These are phyloP conservation scores for Conger conger DNA, from an alignment of 2,113 vertebrate species.

Conservation along the genomic window DNA sequence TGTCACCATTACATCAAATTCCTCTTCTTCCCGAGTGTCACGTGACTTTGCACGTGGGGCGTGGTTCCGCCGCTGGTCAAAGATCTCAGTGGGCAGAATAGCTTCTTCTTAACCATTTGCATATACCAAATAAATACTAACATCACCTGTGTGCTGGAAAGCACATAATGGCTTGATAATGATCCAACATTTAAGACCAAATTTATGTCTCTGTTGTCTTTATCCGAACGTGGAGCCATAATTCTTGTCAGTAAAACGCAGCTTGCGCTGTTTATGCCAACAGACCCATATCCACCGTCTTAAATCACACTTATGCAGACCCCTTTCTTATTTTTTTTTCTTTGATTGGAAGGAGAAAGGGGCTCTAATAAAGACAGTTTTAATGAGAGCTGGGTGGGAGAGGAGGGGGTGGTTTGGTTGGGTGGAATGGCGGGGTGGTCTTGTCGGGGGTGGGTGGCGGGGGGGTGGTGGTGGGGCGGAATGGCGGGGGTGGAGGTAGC, in stretches of 20 bases:
- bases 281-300: not conserved
- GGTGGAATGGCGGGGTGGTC: no score
- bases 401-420: no score
- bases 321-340: not conserved
- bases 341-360: not conserved
- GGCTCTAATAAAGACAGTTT: not conserved
- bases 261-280: not conserved
- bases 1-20: not conserved
- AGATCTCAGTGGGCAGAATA: not conserved
- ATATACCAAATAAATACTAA: not conserved
- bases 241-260: not conserved
- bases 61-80: not conserved
- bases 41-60: not conserved
- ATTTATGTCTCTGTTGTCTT: not conserved
- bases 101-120: not conserved
- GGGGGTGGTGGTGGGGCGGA: no score
- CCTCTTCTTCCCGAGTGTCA: conserved; percentile 1
- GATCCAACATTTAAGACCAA: not conserved
- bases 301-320: conserved; percentile 5
- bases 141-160: not conserved
- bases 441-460: no score
- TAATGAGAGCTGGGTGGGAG: not conserved
- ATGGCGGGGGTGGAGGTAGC: no score
- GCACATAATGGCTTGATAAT: not conserved
- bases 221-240: not conserved